These are phyloP conservation scores for Sebastiscus albofasciatus DNA, from an alignment of 2,797 vertebrate genomes.

Conservation along the genomic window DNA sequence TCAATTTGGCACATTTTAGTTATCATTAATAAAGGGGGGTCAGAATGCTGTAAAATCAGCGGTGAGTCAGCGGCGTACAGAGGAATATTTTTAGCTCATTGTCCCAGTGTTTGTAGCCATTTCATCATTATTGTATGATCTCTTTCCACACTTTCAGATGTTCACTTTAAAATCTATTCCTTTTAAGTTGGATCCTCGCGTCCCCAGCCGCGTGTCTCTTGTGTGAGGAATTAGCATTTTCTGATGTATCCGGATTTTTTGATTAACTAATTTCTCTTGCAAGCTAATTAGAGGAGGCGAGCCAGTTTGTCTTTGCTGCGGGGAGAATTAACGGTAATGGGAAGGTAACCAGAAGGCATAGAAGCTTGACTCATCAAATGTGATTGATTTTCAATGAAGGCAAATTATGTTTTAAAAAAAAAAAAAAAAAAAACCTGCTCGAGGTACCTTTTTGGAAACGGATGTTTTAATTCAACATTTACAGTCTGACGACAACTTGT, in stretches of 20 bases:
- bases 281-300: constrained; percentile 52
- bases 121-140: constrained; percentile 21
- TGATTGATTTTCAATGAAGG: constrained; percentile 59
- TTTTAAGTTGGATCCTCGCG: constrained; percentile 28
- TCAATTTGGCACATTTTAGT: neutral
- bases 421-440: neutral
- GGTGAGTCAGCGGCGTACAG: constrained; percentile 3
- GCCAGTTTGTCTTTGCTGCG: constrained; percentile 50
- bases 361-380: constrained; percentile 49
- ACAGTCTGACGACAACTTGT: neutral
- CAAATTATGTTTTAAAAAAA: constrained; percentile 33
- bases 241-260: constrained; percentile 41
- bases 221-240: constrained; percentile 56
- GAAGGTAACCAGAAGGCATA: constrained; percentile 42
- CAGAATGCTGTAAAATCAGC: neutral
- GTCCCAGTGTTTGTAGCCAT: neutral
- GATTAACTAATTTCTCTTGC: constrained; percentile 49
- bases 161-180: constrained; percentile 35
- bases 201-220: constrained; percentile 16
- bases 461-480: constrained; percentile 25
- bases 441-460: neutral
- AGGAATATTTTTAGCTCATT: constrained; percentile 5
- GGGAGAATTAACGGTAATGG: constrained; percentile 46
- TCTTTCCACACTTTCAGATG: constrained; percentile 5
- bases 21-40: neutral